phyloP scores from a whole-genome alignment of 2,113 vertebrate genomes.

The Hucho hucho region DNA sequence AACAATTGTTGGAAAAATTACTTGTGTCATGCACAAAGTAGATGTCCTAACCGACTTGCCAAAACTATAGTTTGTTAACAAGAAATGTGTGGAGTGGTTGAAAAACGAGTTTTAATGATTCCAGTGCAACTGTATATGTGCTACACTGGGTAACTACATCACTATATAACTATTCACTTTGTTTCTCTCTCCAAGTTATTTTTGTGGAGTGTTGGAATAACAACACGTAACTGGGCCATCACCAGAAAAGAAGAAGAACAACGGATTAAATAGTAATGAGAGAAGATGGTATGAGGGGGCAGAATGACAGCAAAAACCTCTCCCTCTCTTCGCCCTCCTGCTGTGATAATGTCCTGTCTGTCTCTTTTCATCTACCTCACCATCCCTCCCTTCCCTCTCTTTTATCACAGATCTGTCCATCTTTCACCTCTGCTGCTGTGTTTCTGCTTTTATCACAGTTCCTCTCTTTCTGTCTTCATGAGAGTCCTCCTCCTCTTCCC shows the following conservation, averaged over 20 bases:
- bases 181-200: no score
- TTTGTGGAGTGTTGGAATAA: no score
- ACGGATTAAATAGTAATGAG: constrained; percentile 65
- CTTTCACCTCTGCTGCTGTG: background rate
- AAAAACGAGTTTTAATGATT: no score
- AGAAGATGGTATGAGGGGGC: constrained; percentile 42
- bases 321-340: constrained; percentile 32
- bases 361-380: constrained; percentile 40
- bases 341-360: constrained; percentile 57
- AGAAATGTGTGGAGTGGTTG: no score
- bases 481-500: constrained; percentile 27
- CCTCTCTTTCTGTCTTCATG: constrained; percentile 5
- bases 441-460: background rate
- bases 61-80: no score
- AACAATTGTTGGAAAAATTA: no score
- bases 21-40: no score
- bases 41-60: no score
- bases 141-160: no score
- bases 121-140: no score
- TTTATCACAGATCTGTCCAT: background rate
- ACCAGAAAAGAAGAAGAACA: background rate
- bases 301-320: constrained; percentile 11
- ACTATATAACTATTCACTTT: no score
- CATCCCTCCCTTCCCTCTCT: background rate
- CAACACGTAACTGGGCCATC: no score